Evolutionary conservation across 2,113 vertebrate genomes (phyloP).

Genomic region (Mormyrus iriodes): DNA sequence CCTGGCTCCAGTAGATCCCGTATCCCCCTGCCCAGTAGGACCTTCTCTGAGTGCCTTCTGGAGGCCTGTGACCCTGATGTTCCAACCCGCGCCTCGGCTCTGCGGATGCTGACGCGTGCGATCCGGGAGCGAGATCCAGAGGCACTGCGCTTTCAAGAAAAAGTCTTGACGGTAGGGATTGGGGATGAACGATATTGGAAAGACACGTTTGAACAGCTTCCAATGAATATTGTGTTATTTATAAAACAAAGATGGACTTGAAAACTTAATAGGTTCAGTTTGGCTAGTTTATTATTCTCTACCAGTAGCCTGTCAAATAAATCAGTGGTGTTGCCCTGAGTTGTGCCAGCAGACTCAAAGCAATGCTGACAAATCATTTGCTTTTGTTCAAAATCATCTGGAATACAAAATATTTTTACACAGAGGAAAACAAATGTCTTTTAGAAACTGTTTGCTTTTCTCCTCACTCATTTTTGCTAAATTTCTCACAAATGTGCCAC

Average conservation of each 20-base stretch:
- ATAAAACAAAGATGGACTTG: background rate
- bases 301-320: background rate
- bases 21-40: background rate
- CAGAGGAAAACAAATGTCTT: background rate
- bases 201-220: background rate
- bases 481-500: background rate
- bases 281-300: background rate
- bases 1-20: background rate
- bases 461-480: background rate
- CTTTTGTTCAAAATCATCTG: too few relatives aligned
- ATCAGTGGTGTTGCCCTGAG: background rate
- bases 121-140: conserved; percentile 52
- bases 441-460: background rate
- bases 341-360: background rate
- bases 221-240: background rate
- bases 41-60: conserved; percentile 58
- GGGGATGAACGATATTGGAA: background rate
- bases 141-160: conserved; percentile 62
- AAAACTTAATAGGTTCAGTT: background rate
- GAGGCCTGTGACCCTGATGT: conserved; percentile 77
- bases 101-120: conserved; percentile 64
- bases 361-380: background rate
- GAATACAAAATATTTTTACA: background rate
- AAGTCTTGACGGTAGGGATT: conserved; percentile 68
- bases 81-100: conserved; percentile 66